A percentile compares a stretch with the other conserved stretches of the same genome.
phyloP scores from a whole-genome alignment of 2,888 invertebrate genomes.

The Teinopalpus imperialis region DNA sequence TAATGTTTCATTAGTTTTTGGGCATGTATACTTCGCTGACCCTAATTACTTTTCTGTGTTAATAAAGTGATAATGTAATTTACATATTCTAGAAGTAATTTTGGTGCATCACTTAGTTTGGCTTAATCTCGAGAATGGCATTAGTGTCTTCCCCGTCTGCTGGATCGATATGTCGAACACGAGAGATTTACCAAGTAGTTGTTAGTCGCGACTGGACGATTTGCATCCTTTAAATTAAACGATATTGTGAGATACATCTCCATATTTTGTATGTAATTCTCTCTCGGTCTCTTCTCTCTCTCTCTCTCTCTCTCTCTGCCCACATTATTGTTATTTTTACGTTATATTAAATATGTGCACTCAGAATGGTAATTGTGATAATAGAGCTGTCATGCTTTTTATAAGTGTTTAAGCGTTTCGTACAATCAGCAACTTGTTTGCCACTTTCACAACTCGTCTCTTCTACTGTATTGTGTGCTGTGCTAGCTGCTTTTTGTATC shows the following conservation, averaged over 20 bases:
- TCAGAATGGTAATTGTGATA: constrained; percentile 71
- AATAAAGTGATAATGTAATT: constrained; percentile 52
- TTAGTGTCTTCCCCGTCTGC: constrained; percentile 64
- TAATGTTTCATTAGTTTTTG: constrained; percentile 72
- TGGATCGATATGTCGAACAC: constrained; percentile 40
- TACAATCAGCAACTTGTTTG: constrained; percentile 77
- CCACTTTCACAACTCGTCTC: constrained; percentile 78
- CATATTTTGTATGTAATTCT: constrained; percentile 22
- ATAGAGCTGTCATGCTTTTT: constrained; percentile 82
- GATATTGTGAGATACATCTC: constrained; percentile 17
- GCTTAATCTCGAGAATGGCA: constrained; percentile 66
- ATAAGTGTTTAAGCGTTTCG: constrained; percentile 79
- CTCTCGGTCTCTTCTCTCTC: constrained; percentile 33
- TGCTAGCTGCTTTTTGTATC: constrained; percentile 82
- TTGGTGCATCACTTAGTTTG: constrained; percentile 78
- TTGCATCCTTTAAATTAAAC: constrained; percentile 26
- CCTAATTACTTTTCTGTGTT: constrained; percentile 61
- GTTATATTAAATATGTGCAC: constrained; percentile 63
- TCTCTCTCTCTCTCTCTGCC: constrained; percentile 70
- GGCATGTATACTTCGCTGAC: constrained; percentile 79
- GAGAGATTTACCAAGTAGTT: constrained; percentile 10
- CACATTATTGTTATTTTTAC: constrained; percentile 55
- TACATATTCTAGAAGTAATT: constrained; percentile 65
- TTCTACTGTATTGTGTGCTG: constrained; percentile 81
- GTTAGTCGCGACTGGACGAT: constrained; percentile 26